phyloP scores from a whole-genome alignment of 2,113 vertebrate species.

The Vulpes ferrilata region DNA sequence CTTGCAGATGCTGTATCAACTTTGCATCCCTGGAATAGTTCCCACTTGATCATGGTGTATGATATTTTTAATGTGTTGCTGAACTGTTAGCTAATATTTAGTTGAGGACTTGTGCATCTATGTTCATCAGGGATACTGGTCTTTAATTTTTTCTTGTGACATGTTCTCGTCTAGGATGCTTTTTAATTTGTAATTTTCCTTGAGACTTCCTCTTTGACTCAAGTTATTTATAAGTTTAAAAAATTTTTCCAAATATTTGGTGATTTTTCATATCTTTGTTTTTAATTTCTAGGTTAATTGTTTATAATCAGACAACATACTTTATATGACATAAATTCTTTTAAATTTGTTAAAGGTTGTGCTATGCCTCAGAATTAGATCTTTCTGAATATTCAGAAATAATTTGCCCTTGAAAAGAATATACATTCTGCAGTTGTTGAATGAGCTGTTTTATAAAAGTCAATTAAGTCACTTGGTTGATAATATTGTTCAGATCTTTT shows the following conservation, averaged over 20 bases:
- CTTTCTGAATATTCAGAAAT: neutral
- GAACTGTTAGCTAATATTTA: neutral
- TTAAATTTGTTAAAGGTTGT: neutral
- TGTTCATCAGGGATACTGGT: neutral
- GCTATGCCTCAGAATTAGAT: neutral
- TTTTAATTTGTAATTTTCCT: neutral
- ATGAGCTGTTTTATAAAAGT: neutral
- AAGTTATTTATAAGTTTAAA: neutral
- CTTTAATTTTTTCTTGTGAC: neutral
- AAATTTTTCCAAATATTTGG: neutral
- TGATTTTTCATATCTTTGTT: conserved; percentile 3
- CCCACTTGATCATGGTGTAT: neutral
- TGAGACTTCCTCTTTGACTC: neutral
- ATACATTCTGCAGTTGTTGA: neutral
- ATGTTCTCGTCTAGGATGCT: neutral
- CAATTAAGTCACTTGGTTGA: neutral
- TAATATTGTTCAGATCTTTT: neutral
- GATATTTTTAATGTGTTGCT: neutral
- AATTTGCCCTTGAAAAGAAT: neutral
- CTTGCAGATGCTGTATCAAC: neutral
- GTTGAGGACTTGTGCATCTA: neutral
- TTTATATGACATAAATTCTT: neutral
- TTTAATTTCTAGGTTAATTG: neutral
- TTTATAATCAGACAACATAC: neutral
- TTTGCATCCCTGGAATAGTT: neutral